Evolutionary conservation across 2,888 invertebrate species (phyloP).

Genomic region (Stramonita haemastoma): DNA sequence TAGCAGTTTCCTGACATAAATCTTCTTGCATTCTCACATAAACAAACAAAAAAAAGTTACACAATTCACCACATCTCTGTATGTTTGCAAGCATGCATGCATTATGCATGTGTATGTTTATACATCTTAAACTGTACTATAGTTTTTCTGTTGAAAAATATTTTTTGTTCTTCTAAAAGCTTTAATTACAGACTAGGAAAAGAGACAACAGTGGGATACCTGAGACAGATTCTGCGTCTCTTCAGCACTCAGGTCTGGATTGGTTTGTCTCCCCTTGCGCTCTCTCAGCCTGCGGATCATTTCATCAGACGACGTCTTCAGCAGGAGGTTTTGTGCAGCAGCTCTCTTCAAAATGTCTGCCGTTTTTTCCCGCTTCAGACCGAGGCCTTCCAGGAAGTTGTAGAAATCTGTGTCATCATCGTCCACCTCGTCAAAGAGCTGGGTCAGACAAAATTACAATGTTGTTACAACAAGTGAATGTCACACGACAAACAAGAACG

Average conservation of each 20-base stretch:
- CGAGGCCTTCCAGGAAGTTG: conserved; percentile 39
- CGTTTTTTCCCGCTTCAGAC: conserved; percentile 35
- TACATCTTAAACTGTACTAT: neutral
- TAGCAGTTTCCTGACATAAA: too few species aligned
- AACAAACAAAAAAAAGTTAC: neutral
- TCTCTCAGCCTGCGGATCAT: conserved; percentile 53
- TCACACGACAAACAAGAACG: too few species aligned
- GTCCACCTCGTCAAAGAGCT: conserved; percentile 36
- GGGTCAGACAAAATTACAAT: neutral
- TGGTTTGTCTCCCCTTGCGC: conserved; percentile 39
- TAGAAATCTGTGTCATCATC: conserved; percentile 33
- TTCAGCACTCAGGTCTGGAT: conserved; percentile 53
- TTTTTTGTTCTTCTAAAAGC: neutral
- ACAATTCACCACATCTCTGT: neutral
- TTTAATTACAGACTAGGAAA: neutral
- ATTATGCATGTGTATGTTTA: neutral
- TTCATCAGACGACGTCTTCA: conserved; percentile 55
- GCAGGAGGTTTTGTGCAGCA: conserved; percentile 55
- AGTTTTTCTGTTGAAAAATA: neutral
- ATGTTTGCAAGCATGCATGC: neutral
- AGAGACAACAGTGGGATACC: conserved; percentile 3
- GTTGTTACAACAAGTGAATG: neutral
- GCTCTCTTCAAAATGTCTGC: conserved; percentile 63
- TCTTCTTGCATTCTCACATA: neutral
- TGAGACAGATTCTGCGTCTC: conserved; percentile 62